Conservation (phyloP, 2,888 invertebrate genomes). For the Tanypteryx hageni region DNA sequence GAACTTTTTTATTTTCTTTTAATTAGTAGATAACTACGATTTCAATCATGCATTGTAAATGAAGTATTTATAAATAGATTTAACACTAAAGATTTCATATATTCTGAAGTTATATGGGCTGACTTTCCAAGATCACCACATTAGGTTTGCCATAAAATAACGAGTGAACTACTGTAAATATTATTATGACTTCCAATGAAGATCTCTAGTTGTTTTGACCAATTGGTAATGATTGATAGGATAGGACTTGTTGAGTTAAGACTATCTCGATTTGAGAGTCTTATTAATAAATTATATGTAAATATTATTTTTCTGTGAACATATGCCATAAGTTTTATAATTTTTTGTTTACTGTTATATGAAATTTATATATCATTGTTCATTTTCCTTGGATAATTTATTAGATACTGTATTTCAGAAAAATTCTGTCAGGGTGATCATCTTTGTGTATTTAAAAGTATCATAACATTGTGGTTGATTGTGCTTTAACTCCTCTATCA, state of each 20-base stretch:
- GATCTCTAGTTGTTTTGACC: conserved; percentile 64
- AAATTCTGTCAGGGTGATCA: conserved; percentile 61
- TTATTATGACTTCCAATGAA: conserved; percentile 64
- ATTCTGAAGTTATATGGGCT: conserved; percentile 35
- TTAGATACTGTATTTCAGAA: conserved; percentile 56
- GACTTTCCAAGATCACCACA: conserved; percentile 56
- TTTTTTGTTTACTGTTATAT: conserved; percentile 63
- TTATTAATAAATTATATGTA: conserved; percentile 63
- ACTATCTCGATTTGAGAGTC: conserved; percentile 51
- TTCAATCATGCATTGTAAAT: conserved; percentile 4
- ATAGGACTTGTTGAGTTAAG: conserved; percentile 60
- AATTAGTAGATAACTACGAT: background rate
- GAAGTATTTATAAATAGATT: conserved; percentile 36
- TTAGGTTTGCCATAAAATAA: conserved; percentile 63
- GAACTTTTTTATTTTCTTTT: background rate
- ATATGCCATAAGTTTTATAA: conserved; percentile 62
- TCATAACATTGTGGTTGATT: conserved; percentile 62
- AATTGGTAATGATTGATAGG: conserved; percentile 59
- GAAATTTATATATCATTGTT: conserved; percentile 64
- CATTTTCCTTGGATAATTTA: conserved; percentile 63
- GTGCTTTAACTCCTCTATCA: conserved; percentile 60
- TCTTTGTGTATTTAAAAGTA: conserved; percentile 60
- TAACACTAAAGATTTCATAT: conserved; percentile 28
- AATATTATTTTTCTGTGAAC: conserved; percentile 57
- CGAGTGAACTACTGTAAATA: conserved; percentile 60